A percentile compares a stretch with the other conserved stretches of the same genome.
These are phyloP conservation scores for Hylaea fasciaria DNA, from an alignment of 2,888 invertebrate species.

Conservation along the genomic window DNA sequence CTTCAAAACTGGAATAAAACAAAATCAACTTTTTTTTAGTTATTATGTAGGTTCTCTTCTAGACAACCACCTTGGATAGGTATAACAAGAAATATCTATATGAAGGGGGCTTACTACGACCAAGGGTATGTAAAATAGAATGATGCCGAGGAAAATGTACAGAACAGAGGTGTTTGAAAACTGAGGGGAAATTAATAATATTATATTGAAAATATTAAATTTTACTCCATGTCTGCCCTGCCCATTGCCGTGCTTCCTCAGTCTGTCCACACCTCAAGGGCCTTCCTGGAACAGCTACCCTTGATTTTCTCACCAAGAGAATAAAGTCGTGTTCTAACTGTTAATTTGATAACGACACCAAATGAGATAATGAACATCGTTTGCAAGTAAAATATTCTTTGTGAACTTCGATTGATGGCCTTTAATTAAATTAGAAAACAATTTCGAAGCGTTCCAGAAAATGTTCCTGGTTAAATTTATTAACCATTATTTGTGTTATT, in stretches of 20 bases:
- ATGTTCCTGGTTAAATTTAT: conserved; percentile 39
- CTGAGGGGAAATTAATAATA: neutral
- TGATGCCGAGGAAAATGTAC: too few species aligned
- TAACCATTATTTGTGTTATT: conserved; percentile 36
- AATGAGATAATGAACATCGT: conserved; percentile 39
- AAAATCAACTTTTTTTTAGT: too few species aligned
- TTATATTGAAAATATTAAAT: too few species aligned
- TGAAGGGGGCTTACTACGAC: too few species aligned
- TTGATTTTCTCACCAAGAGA: neutral
- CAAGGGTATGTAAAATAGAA: too few species aligned
- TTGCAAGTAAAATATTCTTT: conserved; percentile 42
- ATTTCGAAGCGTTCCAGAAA: conserved; percentile 38
- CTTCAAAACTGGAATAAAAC: too few species aligned
- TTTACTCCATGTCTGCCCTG: too few species aligned
- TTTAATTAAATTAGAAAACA: conserved; percentile 45
- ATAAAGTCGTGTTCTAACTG: conserved; percentile 29
- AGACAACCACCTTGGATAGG: too few species aligned
- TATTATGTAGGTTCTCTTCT: too few species aligned
- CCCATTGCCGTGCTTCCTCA: too few species aligned
- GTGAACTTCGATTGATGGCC: conserved; percentile 33
- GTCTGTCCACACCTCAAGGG: too few species aligned
- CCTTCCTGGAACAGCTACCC: neutral
- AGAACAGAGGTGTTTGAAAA: neutral
- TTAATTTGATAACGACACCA: conserved; percentile 41
- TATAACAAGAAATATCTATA: neutral